phyloP scores from a whole-genome alignment of 2,888 invertebrate species.

The Agrotis ipsilon region DNA sequence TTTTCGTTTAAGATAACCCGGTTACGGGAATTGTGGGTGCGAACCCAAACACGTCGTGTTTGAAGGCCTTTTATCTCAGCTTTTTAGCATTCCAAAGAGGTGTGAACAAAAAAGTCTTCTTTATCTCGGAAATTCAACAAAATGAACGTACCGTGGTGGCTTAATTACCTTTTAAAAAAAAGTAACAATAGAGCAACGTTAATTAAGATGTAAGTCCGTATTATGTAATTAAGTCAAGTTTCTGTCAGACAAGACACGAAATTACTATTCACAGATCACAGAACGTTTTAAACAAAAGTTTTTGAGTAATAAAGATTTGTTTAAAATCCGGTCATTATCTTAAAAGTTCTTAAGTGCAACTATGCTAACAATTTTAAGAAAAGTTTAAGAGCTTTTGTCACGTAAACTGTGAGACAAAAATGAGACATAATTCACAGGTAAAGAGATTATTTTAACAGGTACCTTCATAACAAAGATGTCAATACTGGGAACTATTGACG shows the following conservation, averaged over 20 bases:
- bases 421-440: slow-evolving; percentile 57
- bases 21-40: slow-evolving; percentile 32
- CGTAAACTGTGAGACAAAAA: slow-evolving; percentile 25
- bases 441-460: slow-evolving; percentile 59
- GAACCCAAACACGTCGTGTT: slow-evolving; percentile 50
- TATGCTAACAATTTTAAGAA: slow-evolving; percentile 42
- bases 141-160: slow-evolving; percentile 6
- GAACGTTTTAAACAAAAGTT: slow-evolving; percentile 30
- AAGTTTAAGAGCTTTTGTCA: slow-evolving; percentile 46
- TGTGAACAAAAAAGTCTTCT: slow-evolving; percentile 30
- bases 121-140: slow-evolving; percentile 13
- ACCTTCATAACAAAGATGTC: slow-evolving; percentile 26
- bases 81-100: slow-evolving; percentile 46
- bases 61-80: slow-evolving; percentile 47
- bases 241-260: slow-evolving; percentile 24
- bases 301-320: slow-evolving; percentile 35
- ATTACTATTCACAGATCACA: slow-evolving; percentile 44
- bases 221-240: slow-evolving; percentile 26
- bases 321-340: slow-evolving; percentile 31
- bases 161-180: slow-evolving; percentile 21
- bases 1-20: slow-evolving; percentile 56
- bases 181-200: slow-evolving; percentile 16
- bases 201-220: slow-evolving; percentile 31
- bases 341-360: slow-evolving; percentile 23
- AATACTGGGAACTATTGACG: slow-evolving; percentile 10